These are phyloP conservation scores for Macrotrachela quadricornifera DNA, from an alignment of 1,140 invertebrate species.

Conservation along the genomic window DNA sequence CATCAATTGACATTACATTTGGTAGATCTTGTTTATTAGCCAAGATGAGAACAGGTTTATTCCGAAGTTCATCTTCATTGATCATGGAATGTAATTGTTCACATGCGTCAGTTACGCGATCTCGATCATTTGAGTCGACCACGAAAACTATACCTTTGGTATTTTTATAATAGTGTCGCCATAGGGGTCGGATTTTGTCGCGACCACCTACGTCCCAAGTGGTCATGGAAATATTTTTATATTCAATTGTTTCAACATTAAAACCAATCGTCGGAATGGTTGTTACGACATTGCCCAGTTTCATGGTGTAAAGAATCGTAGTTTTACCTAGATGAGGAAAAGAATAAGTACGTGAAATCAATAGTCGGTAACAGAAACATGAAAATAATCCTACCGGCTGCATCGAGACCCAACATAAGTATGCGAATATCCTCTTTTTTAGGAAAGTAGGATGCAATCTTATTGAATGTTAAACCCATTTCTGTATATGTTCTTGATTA, in stretches of 20 bases:
- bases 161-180: slow-evolving; percentile 38
- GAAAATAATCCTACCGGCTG: no score
- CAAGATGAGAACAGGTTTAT: slow-evolving; percentile 96
- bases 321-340: no score
- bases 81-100: slow-evolving; percentile 75
- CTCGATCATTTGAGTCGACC: slow-evolving; percentile 36
- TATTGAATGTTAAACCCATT: no score
- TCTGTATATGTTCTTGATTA: no score
- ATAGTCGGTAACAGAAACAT: no score
- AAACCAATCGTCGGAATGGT: slow-evolving; percentile 81
- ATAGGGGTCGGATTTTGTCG: slow-evolving; percentile 95
- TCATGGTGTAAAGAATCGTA: slow-evolving; percentile 97
- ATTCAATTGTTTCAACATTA: slow-evolving; percentile 5
- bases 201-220: slow-evolving; percentile 86
- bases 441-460: no score
- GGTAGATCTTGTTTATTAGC: slow-evolving; percentile 99
- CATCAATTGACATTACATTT: no score
- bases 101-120: slow-evolving; percentile 35
- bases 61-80: slow-evolving; percentile 96
- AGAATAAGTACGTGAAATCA: no score
- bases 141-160: slow-evolving; percentile 38
- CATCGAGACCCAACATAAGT: no score
- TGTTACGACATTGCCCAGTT: slow-evolving; percentile 97
- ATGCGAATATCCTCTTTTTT: no score
- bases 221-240: slow-evolving; percentile 8